These are phyloP conservation scores for Octopus sinensis DNA, from an alignment of 1,140 invertebrate species.

Conservation along the genomic window DNA sequence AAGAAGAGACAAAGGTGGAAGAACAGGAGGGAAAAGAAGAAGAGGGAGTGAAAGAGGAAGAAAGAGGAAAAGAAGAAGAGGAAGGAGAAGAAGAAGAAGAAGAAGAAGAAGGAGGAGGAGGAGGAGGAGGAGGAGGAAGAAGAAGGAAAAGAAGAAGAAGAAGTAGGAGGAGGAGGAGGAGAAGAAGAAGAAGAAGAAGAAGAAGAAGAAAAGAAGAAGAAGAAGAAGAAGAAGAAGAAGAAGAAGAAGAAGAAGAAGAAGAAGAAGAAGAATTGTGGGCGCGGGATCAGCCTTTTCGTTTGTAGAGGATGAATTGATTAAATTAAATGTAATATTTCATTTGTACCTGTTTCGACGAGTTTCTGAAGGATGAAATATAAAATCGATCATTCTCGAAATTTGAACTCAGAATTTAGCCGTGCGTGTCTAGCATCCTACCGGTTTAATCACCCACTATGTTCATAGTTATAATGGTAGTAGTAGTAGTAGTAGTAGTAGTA, in stretches of 20 bases:
- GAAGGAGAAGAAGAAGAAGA: not conserved
- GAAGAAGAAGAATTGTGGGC: not conserved
- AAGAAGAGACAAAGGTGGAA: not conserved
- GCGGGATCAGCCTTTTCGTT: no score
- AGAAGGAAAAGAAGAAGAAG: not conserved
- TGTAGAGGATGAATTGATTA: no score
- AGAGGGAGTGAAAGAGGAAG: not conserved
- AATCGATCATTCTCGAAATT: no score
- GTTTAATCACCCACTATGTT: no score
- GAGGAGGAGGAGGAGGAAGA: not conserved
- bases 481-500: no score
- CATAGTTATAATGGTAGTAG: no score
- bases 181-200: not conserved
- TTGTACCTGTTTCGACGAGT: no score
- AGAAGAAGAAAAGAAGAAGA: not conserved
- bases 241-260: constrained; percentile 1
- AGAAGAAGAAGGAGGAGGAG: not conserved
- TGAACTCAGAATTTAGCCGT: no score
- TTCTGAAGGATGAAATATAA: no score
- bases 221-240: not conserved
- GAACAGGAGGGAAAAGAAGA: not conserved
- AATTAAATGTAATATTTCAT: no score
- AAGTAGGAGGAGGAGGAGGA: not conserved
- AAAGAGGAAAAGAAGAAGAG: not conserved
- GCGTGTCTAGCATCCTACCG: no score